phyloP scores from a whole-genome alignment of 2,113 vertebrate species.

The Microtus pennsylvanicus region DNA sequence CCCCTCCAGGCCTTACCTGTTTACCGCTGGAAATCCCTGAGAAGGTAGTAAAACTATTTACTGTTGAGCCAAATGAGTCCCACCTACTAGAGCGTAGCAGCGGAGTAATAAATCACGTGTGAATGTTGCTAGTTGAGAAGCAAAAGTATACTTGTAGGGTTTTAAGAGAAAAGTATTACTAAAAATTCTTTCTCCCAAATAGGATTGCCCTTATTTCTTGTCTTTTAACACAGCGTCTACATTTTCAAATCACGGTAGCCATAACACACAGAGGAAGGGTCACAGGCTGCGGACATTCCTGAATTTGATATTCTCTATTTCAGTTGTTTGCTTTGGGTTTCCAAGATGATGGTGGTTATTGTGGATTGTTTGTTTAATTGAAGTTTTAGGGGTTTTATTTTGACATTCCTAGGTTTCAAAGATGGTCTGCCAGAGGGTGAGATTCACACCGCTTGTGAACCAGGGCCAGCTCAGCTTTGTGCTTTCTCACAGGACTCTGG shows the following conservation, averaged over 20 bases:
- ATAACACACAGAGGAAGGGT: not conserved
- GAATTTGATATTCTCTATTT: slow-evolving; percentile 41
- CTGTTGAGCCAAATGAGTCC: not conserved
- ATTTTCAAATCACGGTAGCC: slow-evolving; percentile 6
- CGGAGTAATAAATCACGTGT: not conserved
- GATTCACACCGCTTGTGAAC: not conserved
- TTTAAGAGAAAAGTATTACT: slow-evolving; percentile 28
- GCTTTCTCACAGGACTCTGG: not conserved
- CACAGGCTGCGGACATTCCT: not conserved
- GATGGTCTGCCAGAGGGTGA: not conserved
- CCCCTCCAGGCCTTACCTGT: not conserved
- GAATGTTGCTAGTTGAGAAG: slow-evolving; percentile 7
- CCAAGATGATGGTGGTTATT: not conserved
- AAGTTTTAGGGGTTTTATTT: not conserved
- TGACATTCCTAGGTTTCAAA: slow-evolving; percentile 26
- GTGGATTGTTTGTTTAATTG: not conserved
- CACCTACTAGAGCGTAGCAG: not conserved
- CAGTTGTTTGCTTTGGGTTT: not conserved
- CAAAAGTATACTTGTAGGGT: not conserved
- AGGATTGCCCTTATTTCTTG: not conserved
- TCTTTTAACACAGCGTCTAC: not conserved
- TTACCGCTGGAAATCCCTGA: not conserved
- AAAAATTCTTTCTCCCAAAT: slow-evolving; percentile 7
- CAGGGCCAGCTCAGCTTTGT: not conserved
- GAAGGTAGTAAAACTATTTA: slow-evolving; percentile 8